Conservation (phyloP, 2,113 vertebrate species). For the Sisor rabdophorus region DNA sequence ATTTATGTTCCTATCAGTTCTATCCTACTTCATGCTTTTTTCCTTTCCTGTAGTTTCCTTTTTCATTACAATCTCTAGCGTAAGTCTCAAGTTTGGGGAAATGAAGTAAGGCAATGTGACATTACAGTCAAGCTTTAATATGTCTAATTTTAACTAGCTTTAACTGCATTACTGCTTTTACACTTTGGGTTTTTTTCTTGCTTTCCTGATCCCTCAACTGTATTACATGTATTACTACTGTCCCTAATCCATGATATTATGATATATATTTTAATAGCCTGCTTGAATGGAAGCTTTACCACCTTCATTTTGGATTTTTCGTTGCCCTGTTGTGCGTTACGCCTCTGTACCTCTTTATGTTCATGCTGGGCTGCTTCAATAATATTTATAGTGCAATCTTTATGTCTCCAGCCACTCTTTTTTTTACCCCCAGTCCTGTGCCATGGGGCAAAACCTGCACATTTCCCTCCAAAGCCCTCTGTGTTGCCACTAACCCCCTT, state of each 20-base stretch:
- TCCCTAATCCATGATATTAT: constrained; percentile 34
- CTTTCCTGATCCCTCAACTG: constrained; percentile 22
- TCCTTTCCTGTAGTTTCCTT: background rate
- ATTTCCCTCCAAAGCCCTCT: constrained; percentile 48
- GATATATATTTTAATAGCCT: constrained; percentile 50
- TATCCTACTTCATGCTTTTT: background rate
- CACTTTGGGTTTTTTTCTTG: constrained; percentile 28
- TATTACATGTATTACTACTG: constrained; percentile 21
- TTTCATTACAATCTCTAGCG: constrained; percentile 1
- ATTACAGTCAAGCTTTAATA: constrained; percentile 44
- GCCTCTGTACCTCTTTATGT: constrained; percentile 49
- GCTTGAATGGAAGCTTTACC: constrained; percentile 7
- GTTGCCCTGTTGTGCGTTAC: constrained; percentile 2
- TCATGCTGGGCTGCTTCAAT: constrained; percentile 56
- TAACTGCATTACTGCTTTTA: constrained; percentile 26
- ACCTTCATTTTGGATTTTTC: constrained; percentile 27
- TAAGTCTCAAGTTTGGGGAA: constrained; percentile 19
- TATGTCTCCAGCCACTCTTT: constrained; percentile 44
- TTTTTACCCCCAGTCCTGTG: constrained; percentile 62
- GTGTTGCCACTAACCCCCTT: constrained; percentile 44
- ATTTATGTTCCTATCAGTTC: background rate
- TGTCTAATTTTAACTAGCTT: constrained; percentile 34
- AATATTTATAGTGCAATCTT: constrained; percentile 65
- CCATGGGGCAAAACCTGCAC: constrained; percentile 55
- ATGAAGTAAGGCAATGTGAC: constrained; percentile 16